A percentile compares a stretch with the other conserved stretches of the same genome.
phyloP scores from a whole-genome alignment of 2,113 vertebrate species.

The Centropus unirufus region DNA sequence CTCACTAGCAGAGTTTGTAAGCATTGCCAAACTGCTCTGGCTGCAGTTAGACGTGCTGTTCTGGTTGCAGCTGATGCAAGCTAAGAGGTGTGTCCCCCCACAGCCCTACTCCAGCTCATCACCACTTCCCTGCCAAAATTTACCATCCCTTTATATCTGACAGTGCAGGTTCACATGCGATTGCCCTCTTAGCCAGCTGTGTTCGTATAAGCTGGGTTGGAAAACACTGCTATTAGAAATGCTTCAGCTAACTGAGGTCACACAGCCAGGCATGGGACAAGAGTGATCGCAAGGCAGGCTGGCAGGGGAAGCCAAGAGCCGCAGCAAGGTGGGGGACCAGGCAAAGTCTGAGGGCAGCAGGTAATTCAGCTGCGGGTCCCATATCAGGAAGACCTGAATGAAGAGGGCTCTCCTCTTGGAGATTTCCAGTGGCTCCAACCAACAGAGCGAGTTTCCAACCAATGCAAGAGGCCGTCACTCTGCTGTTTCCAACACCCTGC shows the following conservation, averaged over 20 bases:
- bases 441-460: accelerated
- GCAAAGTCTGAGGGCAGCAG: neutral
- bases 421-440: neutral
- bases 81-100: neutral
- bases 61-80: conserved; percentile 3
- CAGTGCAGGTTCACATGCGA: neutral
- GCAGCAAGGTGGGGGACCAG: neutral
- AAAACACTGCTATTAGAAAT: neutral
- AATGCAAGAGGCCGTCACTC: neutral
- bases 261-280: accelerated
- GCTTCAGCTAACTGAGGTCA: neutral
- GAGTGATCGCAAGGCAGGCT: accelerated
- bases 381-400: neutral
- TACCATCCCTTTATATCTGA: neutral
- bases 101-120: neutral
- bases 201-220: neutral
- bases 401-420: neutral
- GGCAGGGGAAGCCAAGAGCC: neutral
- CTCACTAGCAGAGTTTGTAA: neutral
- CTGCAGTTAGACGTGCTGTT: neutral
- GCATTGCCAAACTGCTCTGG: conserved; percentile 13
- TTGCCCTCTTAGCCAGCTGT: neutral
- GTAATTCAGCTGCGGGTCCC: neutral
- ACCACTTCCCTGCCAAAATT: conserved; percentile 11
- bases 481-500: neutral